phyloP scores from a whole-genome alignment of 2,113 vertebrate genomes.

The Cacatua alba region DNA sequence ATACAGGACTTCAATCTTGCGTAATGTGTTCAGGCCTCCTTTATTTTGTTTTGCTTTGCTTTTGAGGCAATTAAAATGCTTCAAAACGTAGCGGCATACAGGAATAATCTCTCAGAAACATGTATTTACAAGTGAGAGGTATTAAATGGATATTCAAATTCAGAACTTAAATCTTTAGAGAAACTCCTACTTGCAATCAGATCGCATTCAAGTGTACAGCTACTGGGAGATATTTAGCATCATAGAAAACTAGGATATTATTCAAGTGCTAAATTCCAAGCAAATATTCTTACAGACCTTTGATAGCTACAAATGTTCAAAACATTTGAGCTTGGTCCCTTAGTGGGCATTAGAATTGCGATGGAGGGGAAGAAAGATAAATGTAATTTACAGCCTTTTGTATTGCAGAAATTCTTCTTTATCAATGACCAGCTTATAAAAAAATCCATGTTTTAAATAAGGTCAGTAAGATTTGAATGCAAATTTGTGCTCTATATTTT shows the following conservation, averaged over 20 bases:
- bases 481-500: neutral
- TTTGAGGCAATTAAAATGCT: neutral
- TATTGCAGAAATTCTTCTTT: neutral
- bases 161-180: neutral
- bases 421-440: neutral
- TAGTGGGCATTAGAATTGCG: neutral
- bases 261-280: neutral
- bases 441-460: neutral
- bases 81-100: neutral
- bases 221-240: neutral
- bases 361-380: neutral
- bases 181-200: neutral
- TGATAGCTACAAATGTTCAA: neutral
- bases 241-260: neutral
- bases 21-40: neutral
- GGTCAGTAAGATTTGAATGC: neutral
- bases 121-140: neutral
- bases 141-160: neutral
- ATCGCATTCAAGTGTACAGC: neutral
- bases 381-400: neutral
- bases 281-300: neutral
- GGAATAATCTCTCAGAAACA: neutral
- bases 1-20: neutral
- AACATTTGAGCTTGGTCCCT: neutral
- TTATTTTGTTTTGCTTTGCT: neutral